Base-by-base conservation (phyloP, 2,797 vertebrate species). In the Trachops cirrhosus region DNA sequence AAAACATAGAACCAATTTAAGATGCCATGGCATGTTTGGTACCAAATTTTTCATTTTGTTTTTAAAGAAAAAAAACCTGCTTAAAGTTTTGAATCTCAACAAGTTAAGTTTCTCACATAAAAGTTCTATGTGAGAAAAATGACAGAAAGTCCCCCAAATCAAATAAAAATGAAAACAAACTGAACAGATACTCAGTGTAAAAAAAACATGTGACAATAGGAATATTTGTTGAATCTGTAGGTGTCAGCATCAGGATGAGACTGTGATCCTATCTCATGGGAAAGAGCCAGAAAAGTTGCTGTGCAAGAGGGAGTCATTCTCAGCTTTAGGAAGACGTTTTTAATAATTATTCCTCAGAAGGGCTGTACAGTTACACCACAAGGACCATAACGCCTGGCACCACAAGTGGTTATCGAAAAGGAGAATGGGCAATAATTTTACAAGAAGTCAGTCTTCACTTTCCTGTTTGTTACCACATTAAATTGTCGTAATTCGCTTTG, bases 61-160 rank as follows among this genome's bases (percentile, higher is more conserved):
- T 91, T 93, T 82, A 82, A 93, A 29, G 4, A 22, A 59, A 67
- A 87, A 89, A 87, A 26, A 19, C 19, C 18, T 73, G 4, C 75
- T 89, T 59, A 75, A 89, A 88, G 26, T 82, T 89, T 91, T 77
- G 7, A 93, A 46, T 74, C 10, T 22, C 24, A 91, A 9, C 11
- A 89, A n/a, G 0, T 78, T 91, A 78, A 59, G 68, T 54, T 74
- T 89, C 96, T 44, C 16, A 71, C 9, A 83, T 64, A 74, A 89
- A 92, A 50, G 24, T 57, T 74, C 4, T 86, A 5, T 21, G 18
- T 57, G n/a, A 48, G 26, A 62, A 87, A 91, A 89, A 68, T 3
- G 57, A 24, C 19, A 93, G n/a, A 54, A 39, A 71, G 16, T 67
- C 5, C 14, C 18, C 44, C 8, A 67, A 71, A 85, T 29, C 32